phyloP scores from a whole-genome alignment of 2,797 vertebrate species.

The Poeciliopsis paucimaculata region DNA sequence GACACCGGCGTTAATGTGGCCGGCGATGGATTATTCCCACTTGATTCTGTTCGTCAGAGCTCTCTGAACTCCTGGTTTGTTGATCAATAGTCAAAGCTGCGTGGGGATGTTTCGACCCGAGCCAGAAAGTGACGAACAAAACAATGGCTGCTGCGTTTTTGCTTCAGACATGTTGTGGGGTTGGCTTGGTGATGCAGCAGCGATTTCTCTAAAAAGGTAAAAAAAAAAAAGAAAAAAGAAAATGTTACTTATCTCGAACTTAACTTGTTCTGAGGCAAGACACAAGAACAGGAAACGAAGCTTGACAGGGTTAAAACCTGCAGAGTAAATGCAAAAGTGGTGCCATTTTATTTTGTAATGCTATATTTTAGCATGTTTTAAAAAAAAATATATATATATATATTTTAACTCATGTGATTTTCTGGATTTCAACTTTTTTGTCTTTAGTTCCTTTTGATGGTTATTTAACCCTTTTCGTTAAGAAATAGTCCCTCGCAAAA shows the following conservation, averaged over 20 bases:
- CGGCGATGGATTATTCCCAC: slow-evolving; percentile 79
- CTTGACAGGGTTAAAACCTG: not conserved
- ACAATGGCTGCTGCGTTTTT: slow-evolving; percentile 30
- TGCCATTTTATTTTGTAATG: not conserved
- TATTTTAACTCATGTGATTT: not conserved
- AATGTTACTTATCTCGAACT: not conserved
- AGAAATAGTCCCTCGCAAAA: not conserved
- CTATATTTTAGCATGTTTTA: not conserved
- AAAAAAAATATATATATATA: not conserved
- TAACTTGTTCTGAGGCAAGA: not conserved
- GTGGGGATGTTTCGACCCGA: slow-evolving; percentile 71
- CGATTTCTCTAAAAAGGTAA: not conserved
- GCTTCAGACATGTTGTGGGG: slow-evolving; percentile 24
- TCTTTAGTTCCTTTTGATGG: not conserved
- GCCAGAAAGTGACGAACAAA: slow-evolving; percentile 69
- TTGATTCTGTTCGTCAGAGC: slow-evolving; percentile 78
- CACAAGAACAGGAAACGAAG: not conserved
- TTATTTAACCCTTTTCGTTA: not conserved
- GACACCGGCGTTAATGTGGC: slow-evolving; percentile 72
- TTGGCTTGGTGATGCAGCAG: not conserved
- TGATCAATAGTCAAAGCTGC: slow-evolving; percentile 78
- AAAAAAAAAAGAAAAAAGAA: not conserved
- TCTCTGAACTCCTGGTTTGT: slow-evolving; percentile 70
- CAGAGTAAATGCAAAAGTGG: not conserved
- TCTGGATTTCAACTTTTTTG: not conserved